phyloP scores from a whole-genome alignment of 2,888 invertebrate genomes.

The Melanchra persicariae region DNA sequence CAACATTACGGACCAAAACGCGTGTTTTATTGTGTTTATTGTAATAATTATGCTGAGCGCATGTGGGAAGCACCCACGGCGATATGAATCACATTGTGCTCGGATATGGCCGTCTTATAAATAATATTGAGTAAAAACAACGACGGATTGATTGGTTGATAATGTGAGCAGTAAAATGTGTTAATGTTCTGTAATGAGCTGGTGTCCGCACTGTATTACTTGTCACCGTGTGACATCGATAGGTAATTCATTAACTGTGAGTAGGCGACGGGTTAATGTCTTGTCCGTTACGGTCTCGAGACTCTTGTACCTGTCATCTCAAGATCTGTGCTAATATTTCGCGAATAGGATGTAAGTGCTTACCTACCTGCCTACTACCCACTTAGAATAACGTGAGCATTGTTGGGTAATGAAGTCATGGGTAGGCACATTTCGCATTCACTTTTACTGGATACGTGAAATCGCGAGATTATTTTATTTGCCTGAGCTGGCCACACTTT shows the following conservation, averaged over 20 bases:
- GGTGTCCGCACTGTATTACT: slow-evolving; percentile 54
- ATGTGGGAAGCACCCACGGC: slow-evolving; percentile 76
- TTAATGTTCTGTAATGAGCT: slow-evolving; percentile 67
- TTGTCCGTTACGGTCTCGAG: not conserved
- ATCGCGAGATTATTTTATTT: not conserved
- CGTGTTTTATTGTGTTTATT: slow-evolving; percentile 70
- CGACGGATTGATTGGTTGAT: slow-evolving; percentile 67
- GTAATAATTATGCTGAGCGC: slow-evolving; percentile 68
- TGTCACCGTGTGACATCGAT: slow-evolving; percentile 51
- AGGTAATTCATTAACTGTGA: slow-evolving; percentile 28
- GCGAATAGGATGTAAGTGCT: not conserved
- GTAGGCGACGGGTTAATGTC: slow-evolving; percentile 41
- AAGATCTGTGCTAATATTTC: slow-evolving; percentile 30
- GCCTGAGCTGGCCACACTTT: not conserved
- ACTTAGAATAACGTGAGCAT: not conserved
- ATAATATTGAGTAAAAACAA: slow-evolving; percentile 66
- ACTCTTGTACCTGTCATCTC: slow-evolving; percentile 14
- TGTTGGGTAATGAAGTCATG: slow-evolving; percentile 1
- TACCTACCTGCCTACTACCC: not conserved
- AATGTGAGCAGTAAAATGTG: slow-evolving; percentile 63
- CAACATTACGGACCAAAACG: slow-evolving; percentile 66
- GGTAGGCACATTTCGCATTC: not conserved
- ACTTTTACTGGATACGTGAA: slow-evolving; percentile 11
- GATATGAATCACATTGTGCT: slow-evolving; percentile 67
- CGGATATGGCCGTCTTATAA: slow-evolving; percentile 63